Evolutionary conservation across 2,113 vertebrate genomes (phyloP).

Genomic region (Oreotrochilus melanogaster): DNA sequence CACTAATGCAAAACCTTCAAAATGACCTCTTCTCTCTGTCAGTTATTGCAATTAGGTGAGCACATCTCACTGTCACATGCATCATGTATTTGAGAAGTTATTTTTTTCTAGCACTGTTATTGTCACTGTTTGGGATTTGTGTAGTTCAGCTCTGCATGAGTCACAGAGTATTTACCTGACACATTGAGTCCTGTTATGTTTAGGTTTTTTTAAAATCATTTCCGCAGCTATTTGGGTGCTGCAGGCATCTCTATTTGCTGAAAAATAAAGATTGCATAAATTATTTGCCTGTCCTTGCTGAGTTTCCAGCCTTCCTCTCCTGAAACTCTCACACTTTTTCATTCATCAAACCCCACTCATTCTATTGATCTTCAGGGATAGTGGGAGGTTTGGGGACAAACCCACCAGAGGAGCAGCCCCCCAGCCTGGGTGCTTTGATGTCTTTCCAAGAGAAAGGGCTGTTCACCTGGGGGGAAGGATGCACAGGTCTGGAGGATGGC

Average conservation of each 20-base stretch:
- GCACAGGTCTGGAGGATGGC: background rate
- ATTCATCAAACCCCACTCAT: background rate
- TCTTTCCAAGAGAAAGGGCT: background rate
- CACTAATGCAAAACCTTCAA: background rate
- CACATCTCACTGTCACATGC: constrained; percentile 21
- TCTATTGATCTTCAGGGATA: background rate
- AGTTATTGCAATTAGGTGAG: constrained; percentile 39
- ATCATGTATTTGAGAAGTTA: constrained; percentile 3
- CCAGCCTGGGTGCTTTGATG: background rate
- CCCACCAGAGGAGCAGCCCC: background rate
- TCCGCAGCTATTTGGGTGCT: background rate
- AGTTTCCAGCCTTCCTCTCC: background rate
- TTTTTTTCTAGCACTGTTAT: background rate
- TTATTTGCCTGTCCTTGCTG: background rate
- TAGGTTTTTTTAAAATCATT: constrained; percentile 38
- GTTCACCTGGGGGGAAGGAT: background rate
- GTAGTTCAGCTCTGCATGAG: background rate
- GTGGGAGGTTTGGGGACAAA: background rate
- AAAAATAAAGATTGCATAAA: background rate
- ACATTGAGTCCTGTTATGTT: background rate
- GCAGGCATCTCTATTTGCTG: background rate
- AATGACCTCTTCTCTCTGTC: background rate
- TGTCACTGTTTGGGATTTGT: background rate
- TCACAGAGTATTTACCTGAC: background rate
- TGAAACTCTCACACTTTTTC: background rate